phyloP scores from a whole-genome alignment of 2,797 vertebrate species.

The Syncerus caffer region DNA sequence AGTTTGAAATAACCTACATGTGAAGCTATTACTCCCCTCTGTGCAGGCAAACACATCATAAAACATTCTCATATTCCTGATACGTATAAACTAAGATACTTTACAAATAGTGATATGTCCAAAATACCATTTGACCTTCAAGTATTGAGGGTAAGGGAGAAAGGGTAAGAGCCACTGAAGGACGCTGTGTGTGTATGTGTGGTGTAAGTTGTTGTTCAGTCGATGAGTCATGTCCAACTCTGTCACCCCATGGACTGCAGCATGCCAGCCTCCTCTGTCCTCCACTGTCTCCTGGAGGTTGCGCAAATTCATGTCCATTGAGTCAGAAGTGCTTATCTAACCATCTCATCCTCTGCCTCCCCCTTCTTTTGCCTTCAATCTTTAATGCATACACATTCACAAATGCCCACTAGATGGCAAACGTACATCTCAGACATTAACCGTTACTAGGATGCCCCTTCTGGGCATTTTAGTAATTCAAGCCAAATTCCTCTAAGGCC shows the following conservation, averaged over 20 bases:
- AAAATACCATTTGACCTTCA: neutral
- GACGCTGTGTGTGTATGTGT: neutral
- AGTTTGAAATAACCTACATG: neutral
- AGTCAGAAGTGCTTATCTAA: neutral
- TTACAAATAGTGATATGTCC: neutral
- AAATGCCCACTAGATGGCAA: conserved; percentile 75
- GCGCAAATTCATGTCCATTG: neutral
- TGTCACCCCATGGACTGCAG: neutral
- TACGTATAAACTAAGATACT: neutral
- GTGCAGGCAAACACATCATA: neutral
- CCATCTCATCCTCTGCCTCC: neutral
- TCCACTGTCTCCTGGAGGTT: neutral
- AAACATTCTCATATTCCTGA: neutral
- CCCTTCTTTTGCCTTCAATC: neutral
- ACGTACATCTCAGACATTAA: conserved; percentile 59
- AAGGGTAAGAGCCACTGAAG: neutral
- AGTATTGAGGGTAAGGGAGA: neutral
- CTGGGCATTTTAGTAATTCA: conserved; percentile 36
- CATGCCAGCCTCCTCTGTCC: neutral
- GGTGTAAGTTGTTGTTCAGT: neutral
- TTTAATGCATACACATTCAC: neutral
- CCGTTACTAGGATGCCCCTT: neutral
- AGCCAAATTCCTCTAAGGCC: conserved; percentile 15
- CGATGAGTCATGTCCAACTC: neutral
- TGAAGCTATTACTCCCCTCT: neutral